Evolutionary conservation across 2,888 invertebrate genomes (phyloP).

Genomic region (Aspidiotus destructor): DNA sequence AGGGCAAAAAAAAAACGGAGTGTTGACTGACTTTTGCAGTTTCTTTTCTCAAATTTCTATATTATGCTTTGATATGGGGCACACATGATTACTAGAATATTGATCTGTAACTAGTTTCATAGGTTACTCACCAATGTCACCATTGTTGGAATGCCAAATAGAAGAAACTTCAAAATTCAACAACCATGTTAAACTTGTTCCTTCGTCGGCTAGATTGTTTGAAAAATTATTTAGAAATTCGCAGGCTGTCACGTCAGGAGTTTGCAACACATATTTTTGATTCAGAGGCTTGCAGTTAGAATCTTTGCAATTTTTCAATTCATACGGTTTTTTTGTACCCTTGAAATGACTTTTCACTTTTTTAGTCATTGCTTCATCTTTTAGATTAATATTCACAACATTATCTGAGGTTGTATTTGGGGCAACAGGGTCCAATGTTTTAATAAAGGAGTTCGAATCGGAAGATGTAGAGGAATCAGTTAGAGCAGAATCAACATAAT

Average conservation of each 20-base stretch:
- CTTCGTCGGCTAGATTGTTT: constrained; percentile 21
- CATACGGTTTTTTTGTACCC: constrained; percentile 7
- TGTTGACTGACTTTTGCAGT: too few relatives aligned
- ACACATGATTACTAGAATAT: too few relatives aligned
- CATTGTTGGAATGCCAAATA: constrained; percentile 35
- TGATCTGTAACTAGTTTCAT: too few relatives aligned
- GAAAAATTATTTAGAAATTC: constrained; percentile 26
- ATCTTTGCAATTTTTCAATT: constrained; percentile 5
- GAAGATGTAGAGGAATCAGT: not conserved
- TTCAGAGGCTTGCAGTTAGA: constrained; percentile 8
- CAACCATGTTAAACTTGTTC: constrained; percentile 38
- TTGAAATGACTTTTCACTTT: not conserved
- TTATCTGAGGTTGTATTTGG: not conserved
- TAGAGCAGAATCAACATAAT: constrained; percentile 20
- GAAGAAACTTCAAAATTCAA: constrained; percentile 39
- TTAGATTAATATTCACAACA: not conserved
- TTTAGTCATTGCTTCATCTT: not conserved
- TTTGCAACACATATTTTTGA: constrained; percentile 10
- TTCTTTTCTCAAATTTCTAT: too few relatives aligned
- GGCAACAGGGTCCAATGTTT: not conserved
- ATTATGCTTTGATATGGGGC: too few relatives aligned
- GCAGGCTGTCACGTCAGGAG: constrained; percentile 12
- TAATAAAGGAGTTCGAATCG: too few relatives aligned
- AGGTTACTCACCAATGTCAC: too few relatives aligned
- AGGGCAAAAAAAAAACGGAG: too few relatives aligned